Evolutionary conservation across 2,888 invertebrate genomes (phyloP).

Genomic region (Mesorhabditis sp.): DNA sequence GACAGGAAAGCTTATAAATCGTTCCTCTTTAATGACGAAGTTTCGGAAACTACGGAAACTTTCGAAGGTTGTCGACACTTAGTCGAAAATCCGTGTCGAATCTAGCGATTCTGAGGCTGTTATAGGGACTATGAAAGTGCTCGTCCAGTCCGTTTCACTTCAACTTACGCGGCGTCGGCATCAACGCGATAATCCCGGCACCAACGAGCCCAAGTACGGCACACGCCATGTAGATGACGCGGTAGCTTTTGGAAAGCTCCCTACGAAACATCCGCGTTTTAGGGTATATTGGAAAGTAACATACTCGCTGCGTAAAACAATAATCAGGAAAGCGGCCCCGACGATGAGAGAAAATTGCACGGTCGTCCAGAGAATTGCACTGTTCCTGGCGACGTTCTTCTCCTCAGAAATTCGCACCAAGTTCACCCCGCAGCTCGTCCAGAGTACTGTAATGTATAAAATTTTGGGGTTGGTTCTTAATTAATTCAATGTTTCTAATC

Average conservation of each 20-base stretch:
- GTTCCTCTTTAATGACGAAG: no score
- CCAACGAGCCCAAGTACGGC: background rate
- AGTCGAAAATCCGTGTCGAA: no score
- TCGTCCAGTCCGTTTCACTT: no score
- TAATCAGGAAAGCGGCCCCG: background rate
- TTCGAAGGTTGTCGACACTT: no score
- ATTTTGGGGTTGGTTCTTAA: background rate
- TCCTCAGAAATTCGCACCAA: slow-evolving; percentile 4
- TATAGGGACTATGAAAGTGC: no score
- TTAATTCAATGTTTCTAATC: background rate
- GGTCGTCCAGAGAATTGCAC: background rate
- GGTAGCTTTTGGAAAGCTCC: background rate
- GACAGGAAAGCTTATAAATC: no score
- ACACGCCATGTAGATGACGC: background rate
- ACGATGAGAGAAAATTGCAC: background rate
- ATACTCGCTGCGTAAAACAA: background rate
- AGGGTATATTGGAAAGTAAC: no score
- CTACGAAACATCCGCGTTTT: no score
- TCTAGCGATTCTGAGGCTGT: no score
- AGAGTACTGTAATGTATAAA: background rate
- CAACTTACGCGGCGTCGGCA: background rate
- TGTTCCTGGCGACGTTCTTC: background rate
- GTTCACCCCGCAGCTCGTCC: background rate
- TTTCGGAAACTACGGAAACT: no score
- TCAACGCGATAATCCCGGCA: background rate